Base-by-base conservation (phyloP, 2,888 invertebrate species). In the Caenorhabditis sp. region DNA sequence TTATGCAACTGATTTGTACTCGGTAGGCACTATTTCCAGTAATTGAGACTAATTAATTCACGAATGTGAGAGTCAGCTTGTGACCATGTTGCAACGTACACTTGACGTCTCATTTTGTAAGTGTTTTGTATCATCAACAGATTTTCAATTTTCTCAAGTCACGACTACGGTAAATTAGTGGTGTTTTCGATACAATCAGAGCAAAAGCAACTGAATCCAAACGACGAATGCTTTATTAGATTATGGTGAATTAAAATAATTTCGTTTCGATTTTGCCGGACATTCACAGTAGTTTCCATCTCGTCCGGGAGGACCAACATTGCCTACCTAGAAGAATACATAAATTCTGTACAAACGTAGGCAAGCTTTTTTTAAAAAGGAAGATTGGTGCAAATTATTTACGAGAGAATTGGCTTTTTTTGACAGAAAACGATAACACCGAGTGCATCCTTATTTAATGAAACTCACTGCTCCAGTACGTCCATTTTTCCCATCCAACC, bases 241-340 rank as follows among this genome's bases (percentile, higher is more conserved):
- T 76, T 77, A 62, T 61, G 28, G 28, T 2, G 44, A 35, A 13
- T 53, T 44, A 62, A 74, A 65, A 9, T 56, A 51, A 58, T 67
- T 58, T 32, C 67, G 24, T 51, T 40, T 51, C 40, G 74, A 67
- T 35, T 32, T 60, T 50, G 60, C 67, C 24, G 82, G 79, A 40
- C 72, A 74, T n/a, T 68, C 67, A 51, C 78, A 78, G 51, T 78
- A 78, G 64, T 69, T 72, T 22, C 79, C 79, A 58, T 78, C 79
- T 18, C 60, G 40, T 11, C 79, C 78, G 0, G 82, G 74, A 9
- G 40, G 56, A 56, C 35, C 26, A 11, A 18, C 18, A 78, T 78
- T 1, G 55, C 56, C 80, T 78, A 51, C 32, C 4, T 6, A 32
- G 32, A 6, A 4, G 65, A 70, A 40, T 8, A 13, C 13, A 40